Base-by-base conservation (phyloP, 2,888 invertebrate species). In the Cephus pulcher region DNA sequence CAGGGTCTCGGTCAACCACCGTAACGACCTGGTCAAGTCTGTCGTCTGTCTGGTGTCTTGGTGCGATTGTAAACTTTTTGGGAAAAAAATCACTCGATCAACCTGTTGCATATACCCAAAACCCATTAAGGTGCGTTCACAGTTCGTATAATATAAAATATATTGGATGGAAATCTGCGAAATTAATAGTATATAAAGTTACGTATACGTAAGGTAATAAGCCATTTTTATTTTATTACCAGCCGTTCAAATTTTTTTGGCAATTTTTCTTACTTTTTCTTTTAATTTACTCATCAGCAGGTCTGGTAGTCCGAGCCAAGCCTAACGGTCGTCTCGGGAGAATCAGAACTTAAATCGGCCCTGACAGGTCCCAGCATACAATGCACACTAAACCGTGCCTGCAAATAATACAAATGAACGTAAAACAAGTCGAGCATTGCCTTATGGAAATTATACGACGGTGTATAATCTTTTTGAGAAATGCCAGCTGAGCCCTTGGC, bases 401-500 rank as follows among this genome's bases (percentile, higher is more conserved):
- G 32, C 32, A 34, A 71, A 71, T 33, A 71, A 34, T 71, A 71
- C 71, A 34, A 71, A 71, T 34, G 71, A 71, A 71, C 71, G 4
- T 6, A 33, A 71, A 71, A 71, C 71, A 71, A 32, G 33, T 32
- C 23, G 33, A 32, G 33, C 71, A 71, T 11, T 34, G 71, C 33
- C 6, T 71, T 32, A 71, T 71, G 71, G 71, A 71, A 71, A 71
- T 71, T 71, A 71, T 34, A 71, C 9, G 71, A 34, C 12, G 32
- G 32, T 34, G 71, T 71, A 71, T 34, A 34, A 71, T 71, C 32
- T 30, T 71, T 70, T 71, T 71, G 32, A 71, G 23, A 71, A 71
- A 71, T 12, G 3, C 32, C 71, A 71, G 32, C 33, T 71, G 71
- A 71, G 12, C 71, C 71, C 71, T 71, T 34, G 15, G 71, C 32